These are phyloP conservation scores for Drosophila antonietae DNA, from an alignment of 2,888 invertebrate species.

Conservation along the genomic window DNA sequence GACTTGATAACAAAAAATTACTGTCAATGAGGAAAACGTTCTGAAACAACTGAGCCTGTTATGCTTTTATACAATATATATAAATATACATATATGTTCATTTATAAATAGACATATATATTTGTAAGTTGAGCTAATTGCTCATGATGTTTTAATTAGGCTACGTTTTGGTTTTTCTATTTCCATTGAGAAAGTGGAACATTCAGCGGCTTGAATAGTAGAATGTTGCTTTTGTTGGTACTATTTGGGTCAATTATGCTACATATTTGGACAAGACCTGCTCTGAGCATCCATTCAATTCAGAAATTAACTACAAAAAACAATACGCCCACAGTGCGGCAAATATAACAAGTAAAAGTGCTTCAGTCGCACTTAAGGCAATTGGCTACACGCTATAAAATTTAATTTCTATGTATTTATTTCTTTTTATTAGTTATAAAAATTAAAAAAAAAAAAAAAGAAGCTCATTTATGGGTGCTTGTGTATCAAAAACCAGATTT, in stretches of 20 bases:
- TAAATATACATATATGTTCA: neutral
- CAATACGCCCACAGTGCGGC: slow-evolving; percentile 31
- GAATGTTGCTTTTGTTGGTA: slow-evolving; percentile 9
- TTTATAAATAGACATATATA: neutral
- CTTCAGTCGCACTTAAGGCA: slow-evolving; percentile 3
- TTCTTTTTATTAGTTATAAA: neutral
- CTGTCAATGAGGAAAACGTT: slow-evolving; percentile 6
- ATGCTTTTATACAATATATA: neutral
- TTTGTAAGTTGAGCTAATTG: slow-evolving; percentile 12
- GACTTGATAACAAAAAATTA: neutral
- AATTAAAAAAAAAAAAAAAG: neutral
- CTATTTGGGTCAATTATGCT: slow-evolving; percentile 53
- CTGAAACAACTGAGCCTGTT: neutral
- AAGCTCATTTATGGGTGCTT: neutral
- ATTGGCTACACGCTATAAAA: slow-evolving; percentile 1
- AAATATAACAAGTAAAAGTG: slow-evolving; percentile 17
- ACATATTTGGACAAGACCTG: slow-evolving; percentile 27
- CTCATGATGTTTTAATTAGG: slow-evolving; percentile 33
- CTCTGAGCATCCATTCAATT: slow-evolving; percentile 33
- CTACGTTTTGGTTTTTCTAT: slow-evolving; percentile 26
- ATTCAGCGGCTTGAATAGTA: slow-evolving; percentile 10
- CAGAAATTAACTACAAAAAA: slow-evolving; percentile 9
- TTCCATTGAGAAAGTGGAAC: slow-evolving; percentile 31
- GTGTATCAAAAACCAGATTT: slow-evolving; percentile 5
- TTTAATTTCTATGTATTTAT: neutral